A percentile compares a stretch with the other conserved stretches of the same genome.
These are phyloP conservation scores for Crypturellus tataupa DNA, from an alignment of 2,797 vertebrate species.

Conservation along the genomic window DNA sequence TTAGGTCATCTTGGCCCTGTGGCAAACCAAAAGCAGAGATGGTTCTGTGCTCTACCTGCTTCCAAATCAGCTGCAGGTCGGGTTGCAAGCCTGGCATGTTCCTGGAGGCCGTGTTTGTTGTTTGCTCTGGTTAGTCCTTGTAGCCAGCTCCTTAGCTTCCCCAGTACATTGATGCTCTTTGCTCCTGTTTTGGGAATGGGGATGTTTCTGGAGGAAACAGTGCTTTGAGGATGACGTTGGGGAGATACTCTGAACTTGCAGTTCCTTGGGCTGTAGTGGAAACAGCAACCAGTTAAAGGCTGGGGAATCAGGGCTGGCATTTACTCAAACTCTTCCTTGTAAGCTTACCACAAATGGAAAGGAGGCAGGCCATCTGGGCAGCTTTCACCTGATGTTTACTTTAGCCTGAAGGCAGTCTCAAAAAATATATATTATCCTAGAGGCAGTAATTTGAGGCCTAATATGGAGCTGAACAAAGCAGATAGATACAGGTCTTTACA, in stretches of 20 bases:
- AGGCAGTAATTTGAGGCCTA: not conserved
- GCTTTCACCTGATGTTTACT: not conserved
- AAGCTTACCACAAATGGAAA: not conserved
- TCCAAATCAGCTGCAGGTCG: not conserved
- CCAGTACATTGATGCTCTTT: not conserved
- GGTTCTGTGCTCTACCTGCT: not conserved
- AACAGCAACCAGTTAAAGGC: rapidly evolving
- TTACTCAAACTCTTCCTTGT: not conserved
- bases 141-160: not conserved
- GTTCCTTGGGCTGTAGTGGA: not conserved
- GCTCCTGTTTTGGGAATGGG: not conserved
- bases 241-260: not conserved
- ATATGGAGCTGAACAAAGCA: not conserved
- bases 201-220: not conserved
- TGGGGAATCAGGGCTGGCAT: not conserved
- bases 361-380: not conserved
- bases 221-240: not conserved
- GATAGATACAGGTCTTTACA: not conserved
- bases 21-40: not conserved
- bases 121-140: not conserved
- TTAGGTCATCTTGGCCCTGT: not conserved
- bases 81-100: not conserved
- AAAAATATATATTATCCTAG: not conserved
- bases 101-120: not conserved
- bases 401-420: not conserved